Evolutionary conservation across 1,140 invertebrate species (phyloP).

Genomic region (Philotrypesis tridentata): DNA sequence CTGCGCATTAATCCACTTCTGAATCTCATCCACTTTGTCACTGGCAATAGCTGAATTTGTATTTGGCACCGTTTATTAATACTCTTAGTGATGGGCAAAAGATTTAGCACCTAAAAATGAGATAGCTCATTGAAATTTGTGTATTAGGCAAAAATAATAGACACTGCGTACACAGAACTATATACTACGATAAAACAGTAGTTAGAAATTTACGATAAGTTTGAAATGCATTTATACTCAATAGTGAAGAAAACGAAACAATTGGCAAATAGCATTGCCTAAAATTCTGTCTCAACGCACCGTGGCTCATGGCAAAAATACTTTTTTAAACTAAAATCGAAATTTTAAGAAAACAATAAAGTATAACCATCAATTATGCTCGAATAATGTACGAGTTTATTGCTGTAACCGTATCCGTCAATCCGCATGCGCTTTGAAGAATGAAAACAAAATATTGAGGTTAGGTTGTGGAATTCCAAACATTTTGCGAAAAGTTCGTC

Average conservation of each 20-base stretch:
- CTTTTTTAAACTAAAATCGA: too few species aligned
- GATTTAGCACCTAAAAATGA: not conserved
- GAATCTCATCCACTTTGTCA: constrained; percentile 20
- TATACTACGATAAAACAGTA: not conserved
- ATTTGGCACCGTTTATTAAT: not conserved
- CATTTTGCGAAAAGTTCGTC: not conserved
- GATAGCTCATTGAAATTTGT: not conserved
- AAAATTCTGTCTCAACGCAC: too few species aligned
- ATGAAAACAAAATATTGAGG: constrained; percentile 16
- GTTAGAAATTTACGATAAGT: too few species aligned
- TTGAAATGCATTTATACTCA: too few species aligned
- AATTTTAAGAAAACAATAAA: too few species aligned
- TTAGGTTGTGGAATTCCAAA: not conserved
- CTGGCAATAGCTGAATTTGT: not conserved
- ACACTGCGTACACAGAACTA: too few species aligned
- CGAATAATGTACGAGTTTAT: too few species aligned
- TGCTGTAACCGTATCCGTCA: not conserved
- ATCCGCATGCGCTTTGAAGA: not conserved
- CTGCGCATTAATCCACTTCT: not conserved
- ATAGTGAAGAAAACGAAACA: too few species aligned
- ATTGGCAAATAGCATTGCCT: too few species aligned
- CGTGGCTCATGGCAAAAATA: too few species aligned
- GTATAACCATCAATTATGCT: not conserved
- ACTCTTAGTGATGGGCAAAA: not conserved
- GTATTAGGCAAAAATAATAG: not conserved